phyloP scores from a whole-genome alignment of 1,140 invertebrate genomes.

The Calliphora vicina region DNA sequence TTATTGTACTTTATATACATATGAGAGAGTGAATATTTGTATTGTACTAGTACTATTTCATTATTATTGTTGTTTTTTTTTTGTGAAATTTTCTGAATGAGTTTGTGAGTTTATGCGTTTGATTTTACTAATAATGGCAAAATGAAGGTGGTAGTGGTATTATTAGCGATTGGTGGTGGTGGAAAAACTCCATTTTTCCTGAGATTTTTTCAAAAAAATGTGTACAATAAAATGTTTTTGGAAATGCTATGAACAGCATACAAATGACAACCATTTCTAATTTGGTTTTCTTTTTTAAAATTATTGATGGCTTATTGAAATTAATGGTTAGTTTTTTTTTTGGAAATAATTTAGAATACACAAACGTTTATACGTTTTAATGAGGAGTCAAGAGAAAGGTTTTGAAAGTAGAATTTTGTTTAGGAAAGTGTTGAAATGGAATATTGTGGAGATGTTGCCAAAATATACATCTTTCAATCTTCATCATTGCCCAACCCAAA shows the following conservation, averaged over 20 bases:
- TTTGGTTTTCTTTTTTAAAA: background rate
- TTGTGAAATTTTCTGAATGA: too few relatives aligned
- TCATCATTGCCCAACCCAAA: too few relatives aligned
- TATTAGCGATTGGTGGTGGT: background rate
- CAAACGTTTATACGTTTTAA: background rate
- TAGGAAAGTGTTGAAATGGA: background rate
- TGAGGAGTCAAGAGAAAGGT: background rate
- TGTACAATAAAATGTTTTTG: too few relatives aligned
- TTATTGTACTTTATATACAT: background rate
- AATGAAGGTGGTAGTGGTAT: background rate
- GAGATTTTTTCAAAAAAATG: background rate
- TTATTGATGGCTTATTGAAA: conserved; percentile 1
- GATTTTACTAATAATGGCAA: conserved; percentile 6
- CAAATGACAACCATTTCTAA: background rate
- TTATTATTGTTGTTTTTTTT: background rate
- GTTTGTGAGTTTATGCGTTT: too few relatives aligned
- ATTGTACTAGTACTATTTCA: background rate
- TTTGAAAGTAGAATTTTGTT: too few relatives aligned
- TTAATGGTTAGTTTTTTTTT: background rate
- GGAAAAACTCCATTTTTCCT: background rate
- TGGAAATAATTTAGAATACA: background rate
- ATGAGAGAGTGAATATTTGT: background rate
- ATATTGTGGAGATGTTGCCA: too few relatives aligned
- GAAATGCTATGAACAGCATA: background rate
- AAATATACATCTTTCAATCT: too few relatives aligned